Evolutionary conservation across 2,888 invertebrate genomes (phyloP).

Genomic region (Torymus texanus): DNA sequence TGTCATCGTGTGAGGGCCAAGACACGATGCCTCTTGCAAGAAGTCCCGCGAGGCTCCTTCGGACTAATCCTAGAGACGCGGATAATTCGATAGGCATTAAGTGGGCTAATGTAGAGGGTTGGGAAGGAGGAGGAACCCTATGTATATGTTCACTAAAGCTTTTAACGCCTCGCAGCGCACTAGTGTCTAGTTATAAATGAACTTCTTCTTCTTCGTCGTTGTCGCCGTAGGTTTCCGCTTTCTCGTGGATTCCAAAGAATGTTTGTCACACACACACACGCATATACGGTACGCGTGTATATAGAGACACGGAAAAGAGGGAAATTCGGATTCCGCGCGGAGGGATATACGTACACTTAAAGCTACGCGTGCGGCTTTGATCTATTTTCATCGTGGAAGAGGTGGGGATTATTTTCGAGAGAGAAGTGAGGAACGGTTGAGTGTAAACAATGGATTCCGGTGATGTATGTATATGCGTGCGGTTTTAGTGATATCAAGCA

Average conservation of each 20-base stretch:
- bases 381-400: slow-evolving; percentile 45
- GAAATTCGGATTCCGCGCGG: slow-evolving; percentile 29
- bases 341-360: neutral
- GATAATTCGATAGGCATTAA: slow-evolving; percentile 67
- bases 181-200: slow-evolving; percentile 42
- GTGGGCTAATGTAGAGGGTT: slow-evolving; percentile 68
- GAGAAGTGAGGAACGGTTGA: neutral
- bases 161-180: slow-evolving; percentile 39
- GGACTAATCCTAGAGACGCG: slow-evolving; percentile 51
- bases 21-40: slow-evolving; percentile 11
- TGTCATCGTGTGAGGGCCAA: no score
- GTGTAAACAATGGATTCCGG: slow-evolving; percentile 38
- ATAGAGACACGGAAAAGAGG: slow-evolving; percentile 19
- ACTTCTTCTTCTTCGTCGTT: neutral
- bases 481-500: no score
- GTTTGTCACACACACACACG: neutral
- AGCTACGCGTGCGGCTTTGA: slow-evolving; percentile 32
- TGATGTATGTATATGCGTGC: neutral
- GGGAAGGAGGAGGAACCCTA: no score
- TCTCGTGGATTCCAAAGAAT: slow-evolving; percentile 22
- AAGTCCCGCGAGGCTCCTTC: slow-evolving; percentile 35
- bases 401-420: slow-evolving; percentile 35
- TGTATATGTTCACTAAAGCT: slow-evolving; percentile 20
- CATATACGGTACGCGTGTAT: no score
- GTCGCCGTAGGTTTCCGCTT: slow-evolving; percentile 43